phyloP scores from a whole-genome alignment of 1,140 invertebrate genomes.

The Bacillus rossius region DNA sequence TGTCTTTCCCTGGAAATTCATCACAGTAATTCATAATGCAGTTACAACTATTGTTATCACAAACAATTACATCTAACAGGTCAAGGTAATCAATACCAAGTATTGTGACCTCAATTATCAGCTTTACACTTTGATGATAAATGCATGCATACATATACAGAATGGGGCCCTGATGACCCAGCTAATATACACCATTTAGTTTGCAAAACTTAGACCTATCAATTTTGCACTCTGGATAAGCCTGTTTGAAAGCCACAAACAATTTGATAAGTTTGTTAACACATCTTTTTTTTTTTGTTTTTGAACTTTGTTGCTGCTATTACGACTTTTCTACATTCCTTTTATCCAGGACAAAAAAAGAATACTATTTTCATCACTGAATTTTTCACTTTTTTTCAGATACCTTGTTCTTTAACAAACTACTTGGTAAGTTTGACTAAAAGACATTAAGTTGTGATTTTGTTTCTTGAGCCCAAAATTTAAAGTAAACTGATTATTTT shows the following conservation, averaged over 20 bases:
- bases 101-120: no score
- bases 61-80: no score
- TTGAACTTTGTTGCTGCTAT: not conserved
- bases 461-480: not conserved
- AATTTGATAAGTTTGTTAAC: conserved; percentile 11
- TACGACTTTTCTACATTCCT: no score
- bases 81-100: no score
- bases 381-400: conserved; percentile 1
- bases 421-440: conserved; percentile 7
- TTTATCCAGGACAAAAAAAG: no score
- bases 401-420: conserved; percentile 10
- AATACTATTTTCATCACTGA: not conserved
- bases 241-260: conserved; percentile 8
- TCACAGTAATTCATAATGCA: no score
- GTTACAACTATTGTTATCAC: no score
- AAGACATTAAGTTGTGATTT: conserved; percentile 9
- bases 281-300: conserved; percentile 12
- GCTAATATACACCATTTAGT: no score
- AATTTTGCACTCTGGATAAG: conserved; percentile 10
- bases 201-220: not conserved
- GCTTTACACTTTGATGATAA: no score
- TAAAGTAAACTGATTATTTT: conserved; percentile 13
- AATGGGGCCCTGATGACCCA: no score
- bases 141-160: no score
- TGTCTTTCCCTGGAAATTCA: no score